Evolutionary conservation across 1,140 invertebrate genomes (phyloP), one percentile per base, ranked within the genome.

Genomic region (Ips typographus): DNA sequence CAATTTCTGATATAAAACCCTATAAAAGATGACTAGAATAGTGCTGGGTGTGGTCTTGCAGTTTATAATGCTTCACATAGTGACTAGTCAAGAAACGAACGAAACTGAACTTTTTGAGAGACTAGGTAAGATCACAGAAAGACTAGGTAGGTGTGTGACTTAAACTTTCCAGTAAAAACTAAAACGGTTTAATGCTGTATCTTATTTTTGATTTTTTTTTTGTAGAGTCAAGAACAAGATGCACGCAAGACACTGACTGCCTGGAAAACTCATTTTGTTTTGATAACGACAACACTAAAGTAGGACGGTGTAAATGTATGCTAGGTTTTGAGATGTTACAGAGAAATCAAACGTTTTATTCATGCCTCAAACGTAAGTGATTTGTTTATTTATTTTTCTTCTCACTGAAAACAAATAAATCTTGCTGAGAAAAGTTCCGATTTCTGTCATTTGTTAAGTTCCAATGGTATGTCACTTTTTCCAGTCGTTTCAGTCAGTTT

Each of bases 191-290:
- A 52, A 38, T n/a, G 57, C 62, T 22, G 3, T 7, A 3, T 49
- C 1, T 49, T 1, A 2, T 49, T 49, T 49, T 22, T 22, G 22
- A 22, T 22, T 40, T 62, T 79, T 66, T 52, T 38, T 38, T 72
- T 73, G 53, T 40, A 75, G 74, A 70, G 56, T 68, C 70, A n/a
- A 71, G 72, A 37, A 41, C 63, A 52, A 60, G 62, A 65, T 75
- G 74, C 63, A 8, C 40, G 36, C 8, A 57, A 1, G 74, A 75
- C 53, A 51, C 8, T 40, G 70, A 73, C 49, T 75, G 74, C 39
- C 42, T 51, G 4, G 58, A 56, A 40, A 72, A 73, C 69, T 71
- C 74, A 3, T 75, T 75, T 65, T 75, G 74, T 64, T 75, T 55
- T 44, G 70, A 64, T 47, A 75, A 75, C 53, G 74, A 75, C 62